Evolutionary conservation across 2,888 invertebrate species (phyloP).

Genomic region (Petrolisthes manimaculis): DNA sequence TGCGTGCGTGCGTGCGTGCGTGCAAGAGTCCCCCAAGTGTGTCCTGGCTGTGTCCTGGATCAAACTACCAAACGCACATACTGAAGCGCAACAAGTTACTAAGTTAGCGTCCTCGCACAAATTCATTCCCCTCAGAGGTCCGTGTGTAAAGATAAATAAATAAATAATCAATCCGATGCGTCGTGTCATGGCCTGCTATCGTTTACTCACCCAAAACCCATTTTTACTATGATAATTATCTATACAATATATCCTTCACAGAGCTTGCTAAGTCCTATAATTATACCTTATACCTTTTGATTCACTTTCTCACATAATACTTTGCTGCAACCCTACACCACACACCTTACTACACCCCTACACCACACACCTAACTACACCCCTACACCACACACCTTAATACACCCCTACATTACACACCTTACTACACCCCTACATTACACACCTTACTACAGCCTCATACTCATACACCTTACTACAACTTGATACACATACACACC

Average conservation of each 20-base stretch:
- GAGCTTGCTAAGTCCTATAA: too few species aligned
- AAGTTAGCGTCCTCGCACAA: constrained; percentile 57
- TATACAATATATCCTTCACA: neutral
- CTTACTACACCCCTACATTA: neutral
- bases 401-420: neutral
- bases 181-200: constrained; percentile 30
- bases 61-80: constrained; percentile 49
- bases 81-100: constrained; percentile 47
- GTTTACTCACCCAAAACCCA: neutral
- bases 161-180: constrained; percentile 8
- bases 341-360: neutral
- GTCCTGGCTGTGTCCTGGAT: constrained; percentile 4
- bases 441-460: neutral
- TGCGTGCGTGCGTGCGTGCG: constrained; percentile 17
- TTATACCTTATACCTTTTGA: too few species aligned
- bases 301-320: too few species aligned
- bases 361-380: neutral
- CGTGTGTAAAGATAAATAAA: neutral
- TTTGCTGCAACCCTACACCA: neutral
- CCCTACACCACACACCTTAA: neutral
- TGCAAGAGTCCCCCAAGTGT: neutral
- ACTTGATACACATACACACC: neutral
- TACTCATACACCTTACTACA: neutral
- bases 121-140: constrained; percentile 16
- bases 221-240: neutral